Percentiles rank a stretch among this genome's conserved stretches.
Evolutionary conservation across 2,888 invertebrate species (phyloP).

Genomic region (Brachycybe producta): DNA sequence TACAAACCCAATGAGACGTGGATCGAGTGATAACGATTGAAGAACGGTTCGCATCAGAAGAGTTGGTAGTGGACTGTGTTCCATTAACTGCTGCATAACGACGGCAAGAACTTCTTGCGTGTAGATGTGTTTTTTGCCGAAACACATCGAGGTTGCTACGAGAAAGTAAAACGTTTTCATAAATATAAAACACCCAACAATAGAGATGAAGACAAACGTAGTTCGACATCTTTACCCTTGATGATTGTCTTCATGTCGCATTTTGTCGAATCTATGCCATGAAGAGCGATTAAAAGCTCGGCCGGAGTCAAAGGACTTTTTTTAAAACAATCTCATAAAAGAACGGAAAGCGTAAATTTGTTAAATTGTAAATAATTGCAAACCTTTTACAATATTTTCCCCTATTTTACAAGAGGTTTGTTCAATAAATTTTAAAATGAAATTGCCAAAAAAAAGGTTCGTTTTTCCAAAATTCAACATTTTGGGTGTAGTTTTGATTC

Average conservation of each 20-base stretch:
- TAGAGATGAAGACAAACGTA: background rate
- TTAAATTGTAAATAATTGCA: no score
- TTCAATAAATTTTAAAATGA: no score
- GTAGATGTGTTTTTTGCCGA: conserved; percentile 76
- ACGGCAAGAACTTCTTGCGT: conserved; percentile 81
- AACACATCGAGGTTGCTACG: conserved; percentile 72
- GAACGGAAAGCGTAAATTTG: no score
- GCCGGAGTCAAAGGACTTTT: conserved; percentile 71
- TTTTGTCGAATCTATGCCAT: conserved; percentile 71
- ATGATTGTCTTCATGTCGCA: conserved; percentile 87
- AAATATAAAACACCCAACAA: no score
- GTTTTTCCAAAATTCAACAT: no score
- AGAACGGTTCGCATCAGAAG: conserved; percentile 93
- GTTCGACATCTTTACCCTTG: conserved; percentile 45
- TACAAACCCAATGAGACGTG: conserved; percentile 70
- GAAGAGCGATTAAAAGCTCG: conserved; percentile 82
- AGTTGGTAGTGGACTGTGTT: conserved; percentile 77
- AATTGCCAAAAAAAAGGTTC: no score
- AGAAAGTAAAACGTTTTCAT: no score
- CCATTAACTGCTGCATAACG: conserved; percentile 86
- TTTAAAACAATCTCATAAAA: no score
- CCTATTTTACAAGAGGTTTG: no score
- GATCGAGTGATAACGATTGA: conserved; percentile 80
- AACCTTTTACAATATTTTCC: no score
- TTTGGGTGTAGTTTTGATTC: no score